These are phyloP conservation scores for Trissolcus japonicus DNA, from an alignment of 2,888 invertebrate species.

Conservation along the genomic window DNA sequence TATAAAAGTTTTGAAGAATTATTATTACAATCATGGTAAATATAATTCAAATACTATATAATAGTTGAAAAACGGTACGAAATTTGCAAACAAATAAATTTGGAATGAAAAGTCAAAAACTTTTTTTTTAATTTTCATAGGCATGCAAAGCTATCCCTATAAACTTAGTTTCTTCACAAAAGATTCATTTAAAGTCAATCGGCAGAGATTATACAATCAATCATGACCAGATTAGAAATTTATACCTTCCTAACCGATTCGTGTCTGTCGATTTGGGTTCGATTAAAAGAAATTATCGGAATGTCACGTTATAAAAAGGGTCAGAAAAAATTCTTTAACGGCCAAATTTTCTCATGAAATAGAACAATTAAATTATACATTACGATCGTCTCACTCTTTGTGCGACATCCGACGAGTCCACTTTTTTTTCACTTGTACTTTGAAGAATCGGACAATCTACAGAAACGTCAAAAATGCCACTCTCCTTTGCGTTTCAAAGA, in stretches of 20 bases:
- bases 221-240: constrained; percentile 18
- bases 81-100: no score
- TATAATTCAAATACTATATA: no score
- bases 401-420: constrained; percentile 4
- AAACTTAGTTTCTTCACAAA: constrained; percentile 9
- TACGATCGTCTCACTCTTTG: constrained; percentile 15
- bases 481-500: constrained; percentile 12
- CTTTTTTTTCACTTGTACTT: constrained; percentile 7
- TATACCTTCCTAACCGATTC: constrained; percentile 10
- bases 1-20: no score
- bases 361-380: constrained; percentile 25
- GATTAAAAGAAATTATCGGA: constrained; percentile 17
- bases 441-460: constrained; percentile 10
- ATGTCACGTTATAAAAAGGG: constrained; percentile 4
- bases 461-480: constrained; percentile 21
- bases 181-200: constrained; percentile 12
- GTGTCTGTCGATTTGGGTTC: neutral
- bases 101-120: no score
- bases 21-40: no score
- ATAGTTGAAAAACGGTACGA: no score
- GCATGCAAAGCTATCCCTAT: neutral
- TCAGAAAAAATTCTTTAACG: constrained; percentile 7
- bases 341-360: constrained; percentile 21
- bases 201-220: constrained; percentile 16
- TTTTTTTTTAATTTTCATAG: neutral